A percentile compares a stretch with the other conserved stretches of the same genome.
These are phyloP conservation scores for Oligia strigilis DNA, from an alignment of 2,888 invertebrate genomes.

Conservation along the genomic window DNA sequence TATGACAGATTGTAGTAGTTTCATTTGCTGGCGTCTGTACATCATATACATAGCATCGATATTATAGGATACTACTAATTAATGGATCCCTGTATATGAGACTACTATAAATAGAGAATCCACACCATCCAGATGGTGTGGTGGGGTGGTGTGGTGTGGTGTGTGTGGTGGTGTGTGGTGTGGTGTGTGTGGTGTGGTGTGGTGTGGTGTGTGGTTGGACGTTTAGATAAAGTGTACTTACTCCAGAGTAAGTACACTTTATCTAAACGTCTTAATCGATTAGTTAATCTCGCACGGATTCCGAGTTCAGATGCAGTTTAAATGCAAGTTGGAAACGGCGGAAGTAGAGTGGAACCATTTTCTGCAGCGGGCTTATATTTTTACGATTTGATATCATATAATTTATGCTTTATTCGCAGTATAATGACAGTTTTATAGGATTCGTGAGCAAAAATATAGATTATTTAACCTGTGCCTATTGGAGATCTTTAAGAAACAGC, in stretches of 20 bases:
- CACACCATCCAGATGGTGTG: not conserved
- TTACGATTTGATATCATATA: not conserved
- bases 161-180: no score
- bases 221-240: no score
- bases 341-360: slow-evolving; percentile 18
- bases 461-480: not conserved
- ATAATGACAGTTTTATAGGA: not conserved
- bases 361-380: not conserved
- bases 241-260: slow-evolving; percentile 3
- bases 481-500: not conserved
- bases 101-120: not conserved
- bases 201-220: no score
- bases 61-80: no score
- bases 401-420: not conserved
- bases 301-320: slow-evolving; percentile 32
- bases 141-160: no score
- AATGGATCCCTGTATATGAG: not conserved
- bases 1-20: no score
- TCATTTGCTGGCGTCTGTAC: no score
- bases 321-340: slow-evolving; percentile 25
- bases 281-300: slow-evolving; percentile 28
- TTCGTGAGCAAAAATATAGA: not conserved
- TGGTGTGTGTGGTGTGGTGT: no score
- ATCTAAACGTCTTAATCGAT: slow-evolving; percentile 21
- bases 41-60: no score